Base-by-base conservation (phyloP, 2,113 vertebrate species). In the Silurus glanis region DNA sequence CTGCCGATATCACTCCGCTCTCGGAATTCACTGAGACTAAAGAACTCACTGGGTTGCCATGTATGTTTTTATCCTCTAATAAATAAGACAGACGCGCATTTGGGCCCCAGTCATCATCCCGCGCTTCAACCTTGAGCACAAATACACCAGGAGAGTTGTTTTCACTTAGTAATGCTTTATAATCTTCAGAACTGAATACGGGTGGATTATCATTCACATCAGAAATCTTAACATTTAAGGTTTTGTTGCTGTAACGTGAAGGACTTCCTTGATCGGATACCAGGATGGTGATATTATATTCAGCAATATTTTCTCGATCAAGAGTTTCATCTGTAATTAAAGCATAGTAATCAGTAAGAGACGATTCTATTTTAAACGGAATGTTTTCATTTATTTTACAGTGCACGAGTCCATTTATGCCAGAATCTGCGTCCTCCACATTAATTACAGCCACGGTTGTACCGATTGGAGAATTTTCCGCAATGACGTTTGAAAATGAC, bases 131-230 rank as follows among this genome's bases (percentile, higher is more conserved):
- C 5, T 88, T 72, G 21, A 79, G 66, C 19, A 91, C 72, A 69
- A 87, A 76, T 4, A 84, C 23, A 14, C 90, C 89, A 0, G 90
- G 86, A 51, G 85, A 47, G 47, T 91, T 92, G 71, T 90, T 91
- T 72, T 91, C 91, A n/a, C 23, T 6, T 1, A 90, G 49, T 21
- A 67, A 71, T 19, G 83, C 67, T 5, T 37, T 82, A 78, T 88
- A 90, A 7, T 75, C 53, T 10, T 75, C 49, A 61, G 83, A 62
- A n/a, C 82, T 59, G 74, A 92, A 92, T 2, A 82, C 84, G 0
- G 89, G 93, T 14, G 93, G 93, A 81, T 95, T 94, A 78, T 95
- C 94, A 47, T 95, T 96, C 13, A 94, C 82, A 17, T 95, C 95
- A 0, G 90, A 89, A 0, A 95, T 76, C n/a, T 86, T 88, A 16